Percentiles rank a stretch among this genome's conserved stretches.
Conservation (phyloP, 2,113 vertebrate genomes). For the Tichodroma muraria region DNA sequence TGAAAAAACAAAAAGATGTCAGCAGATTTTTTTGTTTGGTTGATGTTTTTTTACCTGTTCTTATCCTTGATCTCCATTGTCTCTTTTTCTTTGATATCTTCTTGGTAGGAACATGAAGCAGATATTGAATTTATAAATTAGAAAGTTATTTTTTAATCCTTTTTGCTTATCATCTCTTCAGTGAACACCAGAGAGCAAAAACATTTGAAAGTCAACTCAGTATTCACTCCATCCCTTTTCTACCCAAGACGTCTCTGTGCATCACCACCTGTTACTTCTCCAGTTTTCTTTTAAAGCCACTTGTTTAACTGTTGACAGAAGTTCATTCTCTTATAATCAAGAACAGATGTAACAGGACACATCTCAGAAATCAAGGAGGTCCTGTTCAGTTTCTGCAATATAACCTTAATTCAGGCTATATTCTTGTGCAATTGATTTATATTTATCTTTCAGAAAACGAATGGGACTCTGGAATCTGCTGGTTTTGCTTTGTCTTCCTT, state of each 20-base stretch:
- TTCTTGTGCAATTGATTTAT: not conserved
- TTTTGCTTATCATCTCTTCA: not conserved
- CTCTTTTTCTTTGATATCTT: slow-evolving; percentile 6
- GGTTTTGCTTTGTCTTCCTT: not conserved
- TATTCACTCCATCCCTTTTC: not conserved
- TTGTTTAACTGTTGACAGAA: not conserved
- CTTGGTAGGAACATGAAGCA: slow-evolving; percentile 34
- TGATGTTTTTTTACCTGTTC: slow-evolving; percentile 58
- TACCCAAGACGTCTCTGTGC: not conserved
- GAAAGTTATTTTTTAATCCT: not conserved
- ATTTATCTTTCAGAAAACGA: not conserved
- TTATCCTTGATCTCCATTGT: slow-evolving; percentile 62
- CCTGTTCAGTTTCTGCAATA: not conserved
- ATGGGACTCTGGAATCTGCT: not conserved
- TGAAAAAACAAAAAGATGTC: not conserved
- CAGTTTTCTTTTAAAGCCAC: not conserved
- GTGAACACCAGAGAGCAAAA: not conserved
- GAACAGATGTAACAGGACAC: not conserved
- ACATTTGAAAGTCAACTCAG: not conserved
- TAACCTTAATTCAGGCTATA: not conserved
- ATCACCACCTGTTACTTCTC: not conserved
- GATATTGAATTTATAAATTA: not conserved
- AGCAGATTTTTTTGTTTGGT: not conserved
- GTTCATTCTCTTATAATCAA: not conserved
- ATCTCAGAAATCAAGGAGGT: not conserved